These are phyloP conservation scores for Drusus annulatus DNA, from an alignment of 1,140 invertebrate species.

Conservation along the genomic window DNA sequence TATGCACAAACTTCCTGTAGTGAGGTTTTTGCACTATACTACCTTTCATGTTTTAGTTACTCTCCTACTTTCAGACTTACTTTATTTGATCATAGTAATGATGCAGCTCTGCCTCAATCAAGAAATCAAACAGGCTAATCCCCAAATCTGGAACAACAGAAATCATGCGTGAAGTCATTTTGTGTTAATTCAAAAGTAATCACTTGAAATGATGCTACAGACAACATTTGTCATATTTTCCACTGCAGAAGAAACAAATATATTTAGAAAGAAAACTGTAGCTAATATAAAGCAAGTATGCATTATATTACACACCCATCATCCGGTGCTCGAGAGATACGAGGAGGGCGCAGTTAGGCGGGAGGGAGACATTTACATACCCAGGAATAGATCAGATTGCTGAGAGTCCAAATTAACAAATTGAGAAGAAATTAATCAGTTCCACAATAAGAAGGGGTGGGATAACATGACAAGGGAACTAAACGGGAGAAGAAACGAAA, in stretches of 20 bases:
- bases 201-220: neutral
- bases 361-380: no score
- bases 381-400: no score
- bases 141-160: slow-evolving; percentile 38
- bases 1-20: neutral
- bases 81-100: slow-evolving; percentile 86
- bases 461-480: neutral
- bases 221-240: neutral
- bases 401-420: no score
- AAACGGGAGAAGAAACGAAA: neutral
- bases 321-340: no score
- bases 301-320: no score
- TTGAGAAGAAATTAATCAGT: no score
- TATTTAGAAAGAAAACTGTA: no score
- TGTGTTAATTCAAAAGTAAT: no score
- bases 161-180: neutral
- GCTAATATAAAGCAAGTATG: neutral
- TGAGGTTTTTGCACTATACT: no score
- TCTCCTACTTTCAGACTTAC: slow-evolving; percentile 61
- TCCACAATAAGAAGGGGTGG: no score
- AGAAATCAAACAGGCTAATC: slow-evolving; percentile 87
- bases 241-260: neutral
- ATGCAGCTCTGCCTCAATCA: slow-evolving; percentile 91
- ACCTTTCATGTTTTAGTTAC: neutral
- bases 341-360: no score